phyloP scores from a whole-genome alignment of 2,113 vertebrate species.

The Terrapene triunguis region DNA sequence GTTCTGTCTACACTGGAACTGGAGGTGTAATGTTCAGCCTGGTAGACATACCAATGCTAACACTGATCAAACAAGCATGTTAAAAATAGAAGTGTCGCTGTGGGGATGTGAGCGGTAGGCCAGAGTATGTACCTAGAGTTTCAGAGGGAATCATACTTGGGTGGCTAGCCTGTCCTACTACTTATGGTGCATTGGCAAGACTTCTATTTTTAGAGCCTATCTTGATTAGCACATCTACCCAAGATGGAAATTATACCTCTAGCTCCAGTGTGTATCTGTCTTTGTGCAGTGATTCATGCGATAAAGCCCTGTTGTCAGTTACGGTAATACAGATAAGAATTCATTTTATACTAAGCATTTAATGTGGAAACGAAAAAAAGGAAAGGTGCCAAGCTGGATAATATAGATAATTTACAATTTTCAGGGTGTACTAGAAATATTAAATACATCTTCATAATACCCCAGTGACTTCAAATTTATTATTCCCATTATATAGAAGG shows the following conservation, averaged over 20 bases:
- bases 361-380: not conserved
- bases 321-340: not conserved
- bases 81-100: not conserved
- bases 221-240: not conserved
- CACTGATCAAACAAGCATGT: not conserved
- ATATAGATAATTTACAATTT: not conserved
- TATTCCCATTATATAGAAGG: not conserved
- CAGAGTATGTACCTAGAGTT: not conserved
- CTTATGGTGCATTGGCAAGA: not conserved
- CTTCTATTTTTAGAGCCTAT: not conserved
- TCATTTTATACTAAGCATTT: not conserved
- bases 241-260: not conserved
- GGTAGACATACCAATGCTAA: not conserved
- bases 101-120: not conserved
- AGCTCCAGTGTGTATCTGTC: not conserved
- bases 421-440: not conserved
- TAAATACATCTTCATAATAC: not conserved
- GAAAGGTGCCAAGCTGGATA: rapidly evolving
- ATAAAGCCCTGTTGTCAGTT: not conserved
- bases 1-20: not conserved
- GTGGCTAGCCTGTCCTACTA: not conserved
- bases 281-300: not conserved
- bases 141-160: not conserved
- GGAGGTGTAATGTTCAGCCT: not conserved
- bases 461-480: not conserved